Evolutionary conservation across 2,113 vertebrate species (phyloP).

Genomic region (human (Homo sapiens)): GRCh38 chrX:9583501-9584000

Average conservation of each 20-base stretch:
- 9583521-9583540: not conserved
- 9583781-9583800: not conserved
- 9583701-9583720: not conserved
- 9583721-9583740: not conserved
- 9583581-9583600: no score
- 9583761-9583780: not conserved
- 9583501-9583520: not conserved
- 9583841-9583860: not conserved
- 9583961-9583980: not conserved
- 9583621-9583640: not conserved
- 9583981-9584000: not conserved
- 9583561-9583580: not conserved
- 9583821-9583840: not conserved
- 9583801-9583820: not conserved
- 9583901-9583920: not conserved
- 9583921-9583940: not conserved
- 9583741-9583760: not conserved
- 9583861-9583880: not conserved
- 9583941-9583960: not conserved
- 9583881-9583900: not conserved
- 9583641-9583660: not conserved
- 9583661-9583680: not conserved
- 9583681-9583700: not conserved
- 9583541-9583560: not conserved
- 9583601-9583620: not conserved